phyloP scores from a whole-genome alignment of 2,888 invertebrate genomes.

The Polyommatus iphigenia region DNA sequence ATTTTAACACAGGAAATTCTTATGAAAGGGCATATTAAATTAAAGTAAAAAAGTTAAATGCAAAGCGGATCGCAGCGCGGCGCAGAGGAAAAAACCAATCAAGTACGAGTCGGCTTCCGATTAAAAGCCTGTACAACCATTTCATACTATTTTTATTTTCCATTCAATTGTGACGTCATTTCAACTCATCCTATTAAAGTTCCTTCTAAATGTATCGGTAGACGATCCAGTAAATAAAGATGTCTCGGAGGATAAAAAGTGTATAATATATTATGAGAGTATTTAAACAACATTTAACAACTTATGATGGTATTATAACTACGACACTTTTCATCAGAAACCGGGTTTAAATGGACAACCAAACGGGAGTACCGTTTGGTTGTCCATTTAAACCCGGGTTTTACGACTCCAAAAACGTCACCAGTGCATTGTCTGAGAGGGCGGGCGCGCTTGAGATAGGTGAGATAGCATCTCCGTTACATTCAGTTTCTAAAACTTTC shows the following conservation, averaged over 20 bases:
- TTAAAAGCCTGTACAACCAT: constrained; percentile 43
- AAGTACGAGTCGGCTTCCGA: constrained; percentile 46
- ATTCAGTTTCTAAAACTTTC: constrained; percentile 17
- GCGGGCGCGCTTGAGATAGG: constrained; percentile 9
- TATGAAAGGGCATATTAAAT: constrained; percentile 68
- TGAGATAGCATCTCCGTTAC: constrained; percentile 4
- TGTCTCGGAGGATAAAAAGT: neutral
- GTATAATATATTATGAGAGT: neutral
- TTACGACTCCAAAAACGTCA: neutral
- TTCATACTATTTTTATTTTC: constrained; percentile 38
- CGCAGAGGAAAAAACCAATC: constrained; percentile 55
- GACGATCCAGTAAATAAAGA: neutral
- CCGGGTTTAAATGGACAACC: no score
- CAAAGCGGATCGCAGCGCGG: constrained; percentile 61
- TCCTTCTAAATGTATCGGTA: neutral
- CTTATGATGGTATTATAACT: neutral
- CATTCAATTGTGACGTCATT: constrained; percentile 27
- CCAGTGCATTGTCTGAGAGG: neutral
- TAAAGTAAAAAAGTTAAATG: constrained; percentile 70
- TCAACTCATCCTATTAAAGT: constrained; percentile 10
- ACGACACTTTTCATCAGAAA: neutral
- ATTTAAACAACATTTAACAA: neutral
- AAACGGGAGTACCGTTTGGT: no score
- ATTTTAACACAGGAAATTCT: constrained; percentile 67
- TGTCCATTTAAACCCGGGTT: neutral